Conservation (phyloP, 2,797 vertebrate genomes). For the Eurystomus glaucurus region DNA sequence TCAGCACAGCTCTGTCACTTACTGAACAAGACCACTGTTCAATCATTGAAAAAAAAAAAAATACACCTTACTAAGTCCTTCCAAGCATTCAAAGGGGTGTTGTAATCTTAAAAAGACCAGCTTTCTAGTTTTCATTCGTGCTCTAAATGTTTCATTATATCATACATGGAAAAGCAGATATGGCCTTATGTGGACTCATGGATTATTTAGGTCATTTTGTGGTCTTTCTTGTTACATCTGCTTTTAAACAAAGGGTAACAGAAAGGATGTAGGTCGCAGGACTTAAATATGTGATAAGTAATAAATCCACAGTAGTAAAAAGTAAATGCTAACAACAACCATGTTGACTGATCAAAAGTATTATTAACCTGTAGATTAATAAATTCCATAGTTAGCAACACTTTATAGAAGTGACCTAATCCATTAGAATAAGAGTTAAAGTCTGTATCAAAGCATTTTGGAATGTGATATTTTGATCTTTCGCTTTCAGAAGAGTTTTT, state of each 20-base stretch:
- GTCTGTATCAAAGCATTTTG: background rate
- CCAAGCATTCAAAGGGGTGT: background rate
- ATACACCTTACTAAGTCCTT: background rate
- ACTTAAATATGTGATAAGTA: background rate
- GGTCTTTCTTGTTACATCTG: background rate
- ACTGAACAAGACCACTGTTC: background rate
- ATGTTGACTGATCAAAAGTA: background rate
- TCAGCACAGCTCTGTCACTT: background rate
- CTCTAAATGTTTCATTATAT: background rate
- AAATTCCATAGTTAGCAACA: background rate
- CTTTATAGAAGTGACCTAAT: background rate
- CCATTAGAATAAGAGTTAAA: background rate
- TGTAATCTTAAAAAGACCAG: background rate
- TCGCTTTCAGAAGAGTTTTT: background rate
- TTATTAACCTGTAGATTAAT: background rate
- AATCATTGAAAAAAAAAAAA: background rate
- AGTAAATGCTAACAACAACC: background rate
- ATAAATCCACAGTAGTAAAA: background rate
- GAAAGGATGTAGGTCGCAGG: background rate
- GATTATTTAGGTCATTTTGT: background rate
- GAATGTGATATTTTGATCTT: background rate
- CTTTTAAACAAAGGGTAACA: background rate
- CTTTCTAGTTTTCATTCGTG: background rate
- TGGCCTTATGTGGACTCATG: rapidly evolving
- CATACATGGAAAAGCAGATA: background rate